phyloP scores from a whole-genome alignment of 2,888 invertebrate species.

The Pimpla rufipes region DNA sequence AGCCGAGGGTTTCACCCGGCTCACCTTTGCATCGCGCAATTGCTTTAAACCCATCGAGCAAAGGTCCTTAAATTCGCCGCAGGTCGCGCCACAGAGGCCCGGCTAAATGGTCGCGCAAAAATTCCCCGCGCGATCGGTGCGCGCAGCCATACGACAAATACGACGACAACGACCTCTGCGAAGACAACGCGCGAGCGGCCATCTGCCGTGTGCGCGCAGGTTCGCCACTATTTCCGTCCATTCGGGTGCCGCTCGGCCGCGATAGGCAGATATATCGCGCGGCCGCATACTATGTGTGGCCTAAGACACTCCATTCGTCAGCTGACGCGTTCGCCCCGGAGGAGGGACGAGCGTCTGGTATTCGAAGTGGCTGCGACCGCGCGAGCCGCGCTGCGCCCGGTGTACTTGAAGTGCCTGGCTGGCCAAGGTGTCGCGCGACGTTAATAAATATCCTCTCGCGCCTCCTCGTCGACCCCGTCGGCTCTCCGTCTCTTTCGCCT shows the following conservation, averaged over 20 bases:
- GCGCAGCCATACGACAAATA: slow-evolving; percentile 24
- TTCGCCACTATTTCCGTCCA: slow-evolving; percentile 76
- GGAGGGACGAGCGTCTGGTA: slow-evolving; percentile 77
- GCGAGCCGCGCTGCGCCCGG: slow-evolving; percentile 58
- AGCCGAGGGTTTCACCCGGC: neutral
- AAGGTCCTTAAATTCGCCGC: slow-evolving; percentile 12
- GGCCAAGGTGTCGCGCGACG: slow-evolving; percentile 79
- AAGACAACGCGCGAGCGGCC: slow-evolving; percentile 1
- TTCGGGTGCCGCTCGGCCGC: slow-evolving; percentile 68
- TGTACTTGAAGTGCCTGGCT: slow-evolving; percentile 74
- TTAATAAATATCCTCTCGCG: slow-evolving; percentile 80
- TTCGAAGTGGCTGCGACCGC: slow-evolving; percentile 66
- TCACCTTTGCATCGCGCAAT: neutral
- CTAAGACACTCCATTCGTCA: slow-evolving; percentile 77
- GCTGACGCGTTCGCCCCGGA: slow-evolving; percentile 73
- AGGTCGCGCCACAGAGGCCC: neutral
- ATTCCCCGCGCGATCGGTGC: slow-evolving; percentile 15
- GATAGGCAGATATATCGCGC: slow-evolving; percentile 45
- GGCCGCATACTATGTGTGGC: slow-evolving; percentile 28
- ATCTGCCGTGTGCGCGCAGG: slow-evolving; percentile 52
- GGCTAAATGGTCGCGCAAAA: slow-evolving; percentile 18
- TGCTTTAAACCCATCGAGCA: neutral
- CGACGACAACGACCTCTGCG: slow-evolving; percentile 31
- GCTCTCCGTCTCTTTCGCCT: slow-evolving; percentile 35
- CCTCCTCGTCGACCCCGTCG: slow-evolving; percentile 40